These are phyloP conservation scores for Vespertilio murinus DNA, from an alignment of 2,797 vertebrate species.

Conservation along the genomic window DNA sequence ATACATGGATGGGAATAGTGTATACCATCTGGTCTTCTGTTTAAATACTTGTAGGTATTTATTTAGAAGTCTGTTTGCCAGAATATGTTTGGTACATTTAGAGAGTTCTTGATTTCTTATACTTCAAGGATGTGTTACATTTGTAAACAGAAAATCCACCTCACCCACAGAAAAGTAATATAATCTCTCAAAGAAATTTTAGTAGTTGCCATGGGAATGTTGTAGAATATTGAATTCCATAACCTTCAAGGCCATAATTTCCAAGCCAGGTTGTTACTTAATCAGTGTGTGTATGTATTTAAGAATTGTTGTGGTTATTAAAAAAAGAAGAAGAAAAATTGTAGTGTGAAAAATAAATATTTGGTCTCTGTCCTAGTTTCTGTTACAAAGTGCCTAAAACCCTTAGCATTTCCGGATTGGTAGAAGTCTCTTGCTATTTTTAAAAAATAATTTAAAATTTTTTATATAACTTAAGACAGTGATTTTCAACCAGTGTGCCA, in stretches of 20 bases:
- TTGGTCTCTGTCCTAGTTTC: neutral
- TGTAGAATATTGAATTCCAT: neutral
- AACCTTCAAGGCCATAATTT: neutral
- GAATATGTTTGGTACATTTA: neutral
- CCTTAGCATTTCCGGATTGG: neutral
- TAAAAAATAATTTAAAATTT: neutral
- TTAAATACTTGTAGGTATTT: neutral
- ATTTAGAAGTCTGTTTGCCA: neutral
- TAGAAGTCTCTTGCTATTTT: neutral
- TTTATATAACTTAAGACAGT: neutral
- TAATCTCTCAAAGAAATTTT: neutral
- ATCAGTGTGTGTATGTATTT: neutral
- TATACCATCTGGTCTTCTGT: neutral
- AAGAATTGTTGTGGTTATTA: too few relatives aligned
- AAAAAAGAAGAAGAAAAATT: neutral
- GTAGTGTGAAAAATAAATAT: neutral
- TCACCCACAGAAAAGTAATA: neutral
- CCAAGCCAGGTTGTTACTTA: neutral
- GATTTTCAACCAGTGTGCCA: neutral
- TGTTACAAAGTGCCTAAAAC: neutral
- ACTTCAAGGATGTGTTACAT: neutral
- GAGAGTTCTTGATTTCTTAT: neutral
- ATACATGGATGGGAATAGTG: neutral
- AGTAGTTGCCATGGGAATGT: neutral
- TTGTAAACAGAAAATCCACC: neutral